Conservation (phyloP, 2,888 invertebrate genomes). For the Tenthredo mesomela region DNA sequence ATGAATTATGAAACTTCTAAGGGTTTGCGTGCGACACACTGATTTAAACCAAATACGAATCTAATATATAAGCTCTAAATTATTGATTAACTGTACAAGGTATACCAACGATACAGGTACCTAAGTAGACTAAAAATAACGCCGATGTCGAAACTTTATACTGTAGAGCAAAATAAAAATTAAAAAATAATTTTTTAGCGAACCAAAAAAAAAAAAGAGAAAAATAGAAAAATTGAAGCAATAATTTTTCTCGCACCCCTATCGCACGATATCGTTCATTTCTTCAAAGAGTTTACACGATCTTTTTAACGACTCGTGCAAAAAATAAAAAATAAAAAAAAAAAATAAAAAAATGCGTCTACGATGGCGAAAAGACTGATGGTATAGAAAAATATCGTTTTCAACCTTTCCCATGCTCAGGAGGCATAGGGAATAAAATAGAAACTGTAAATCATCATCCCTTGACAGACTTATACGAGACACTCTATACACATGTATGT, state of each 20-base stretch:
- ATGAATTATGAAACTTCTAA: constrained; percentile 41
- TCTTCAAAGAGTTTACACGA: background rate
- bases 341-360: background rate
- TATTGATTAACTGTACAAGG: background rate
- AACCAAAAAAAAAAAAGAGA: no score
- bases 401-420: background rate
- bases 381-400: background rate
- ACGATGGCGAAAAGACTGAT: background rate
- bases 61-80: background rate
- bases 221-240: no score
- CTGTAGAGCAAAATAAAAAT: background rate
- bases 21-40: constrained; percentile 48
- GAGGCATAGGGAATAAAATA: background rate
- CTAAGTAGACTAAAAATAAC: background rate
- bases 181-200: no score
- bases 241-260: no score
- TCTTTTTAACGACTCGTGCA: background rate
- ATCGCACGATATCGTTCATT: no score
- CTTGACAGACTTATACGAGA: background rate
- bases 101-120: background rate
- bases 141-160: background rate
- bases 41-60: constrained; percentile 33
- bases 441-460: background rate
- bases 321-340: background rate
- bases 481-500: background rate